These are phyloP conservation scores for Monodelphis domestica DNA, from an alignment of 2,797 vertebrate species.

Conservation along the genomic window DNA sequence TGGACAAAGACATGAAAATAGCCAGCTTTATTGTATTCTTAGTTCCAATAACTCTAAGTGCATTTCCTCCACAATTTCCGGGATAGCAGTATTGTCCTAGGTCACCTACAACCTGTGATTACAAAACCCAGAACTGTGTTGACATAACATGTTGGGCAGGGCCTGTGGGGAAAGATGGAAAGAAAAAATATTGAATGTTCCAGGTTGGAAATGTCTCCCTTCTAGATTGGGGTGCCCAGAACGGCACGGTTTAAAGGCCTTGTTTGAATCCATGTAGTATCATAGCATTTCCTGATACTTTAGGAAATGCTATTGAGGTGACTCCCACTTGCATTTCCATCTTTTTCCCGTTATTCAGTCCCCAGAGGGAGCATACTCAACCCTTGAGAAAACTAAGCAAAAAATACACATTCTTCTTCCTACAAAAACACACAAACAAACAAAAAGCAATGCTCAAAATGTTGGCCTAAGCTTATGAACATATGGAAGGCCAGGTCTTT, in stretches of 20 bases:
- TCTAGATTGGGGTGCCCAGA: neutral
- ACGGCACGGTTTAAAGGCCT: neutral
- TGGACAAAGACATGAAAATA: conserved; percentile 62
- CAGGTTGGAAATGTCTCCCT: neutral
- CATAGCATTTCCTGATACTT: neutral
- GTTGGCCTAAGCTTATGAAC: neutral
- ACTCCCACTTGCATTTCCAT: neutral
- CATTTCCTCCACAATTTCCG: neutral
- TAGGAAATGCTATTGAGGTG: neutral
- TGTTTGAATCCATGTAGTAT: neutral
- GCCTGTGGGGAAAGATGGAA: neutral
- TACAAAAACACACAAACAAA: neutral
- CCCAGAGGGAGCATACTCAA: neutral
- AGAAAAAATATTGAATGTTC: neutral
- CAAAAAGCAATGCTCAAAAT: conserved; percentile 21
- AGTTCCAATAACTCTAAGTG: conserved; percentile 50
- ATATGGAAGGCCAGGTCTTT: neutral
- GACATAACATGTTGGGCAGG: neutral
- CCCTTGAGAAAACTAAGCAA: conserved; percentile 18
- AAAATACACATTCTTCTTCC: neutral
- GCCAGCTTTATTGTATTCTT: conserved; percentile 64
- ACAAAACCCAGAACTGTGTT: neutral
- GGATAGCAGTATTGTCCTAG: neutral
- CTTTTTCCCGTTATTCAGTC: neutral
- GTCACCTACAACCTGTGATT: neutral